These are phyloP conservation scores for Mamestra brassicae DNA, from an alignment of 2,888 invertebrate species.

Conservation along the genomic window DNA sequence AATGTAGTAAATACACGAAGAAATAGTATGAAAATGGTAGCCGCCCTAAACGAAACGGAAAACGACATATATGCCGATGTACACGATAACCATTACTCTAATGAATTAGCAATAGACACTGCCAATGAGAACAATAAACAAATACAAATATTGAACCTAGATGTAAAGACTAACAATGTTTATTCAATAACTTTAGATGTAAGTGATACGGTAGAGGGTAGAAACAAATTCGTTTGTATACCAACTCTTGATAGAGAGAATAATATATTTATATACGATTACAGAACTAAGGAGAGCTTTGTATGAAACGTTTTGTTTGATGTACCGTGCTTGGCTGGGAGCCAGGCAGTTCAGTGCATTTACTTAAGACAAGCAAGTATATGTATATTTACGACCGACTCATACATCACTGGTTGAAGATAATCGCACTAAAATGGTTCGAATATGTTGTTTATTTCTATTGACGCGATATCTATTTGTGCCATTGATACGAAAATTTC, in stretches of 20 bases:
- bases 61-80: constrained; percentile 76
- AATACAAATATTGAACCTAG: constrained; percentile 89
- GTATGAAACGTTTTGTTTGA: constrained; percentile 73
- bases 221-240: constrained; percentile 86
- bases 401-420: constrained; percentile 52
- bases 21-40: constrained; percentile 88
- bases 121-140: constrained; percentile 87
- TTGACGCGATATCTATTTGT: constrained; percentile 11
- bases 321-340: constrained; percentile 68
- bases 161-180: constrained; percentile 88
- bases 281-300: constrained; percentile 88
- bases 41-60: constrained; percentile 83
- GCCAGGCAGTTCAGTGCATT: constrained; percentile 79
- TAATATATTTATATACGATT: constrained; percentile 90
- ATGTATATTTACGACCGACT: constrained; percentile 58
- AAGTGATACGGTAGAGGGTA: constrained; percentile 80
- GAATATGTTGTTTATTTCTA: constrained; percentile 34
- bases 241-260: constrained; percentile 83
- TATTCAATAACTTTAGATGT: constrained; percentile 89
- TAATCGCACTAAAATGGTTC: constrained; percentile 37
- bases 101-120: constrained; percentile 71
- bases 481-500: neutral
- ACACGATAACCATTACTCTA: constrained; percentile 72
- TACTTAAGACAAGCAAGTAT: constrained; percentile 61
- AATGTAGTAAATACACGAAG: constrained; percentile 87